Evolutionary conservation across 2,888 invertebrate genomes (phyloP).

Genomic region (Leucophora obtusa): DNA sequence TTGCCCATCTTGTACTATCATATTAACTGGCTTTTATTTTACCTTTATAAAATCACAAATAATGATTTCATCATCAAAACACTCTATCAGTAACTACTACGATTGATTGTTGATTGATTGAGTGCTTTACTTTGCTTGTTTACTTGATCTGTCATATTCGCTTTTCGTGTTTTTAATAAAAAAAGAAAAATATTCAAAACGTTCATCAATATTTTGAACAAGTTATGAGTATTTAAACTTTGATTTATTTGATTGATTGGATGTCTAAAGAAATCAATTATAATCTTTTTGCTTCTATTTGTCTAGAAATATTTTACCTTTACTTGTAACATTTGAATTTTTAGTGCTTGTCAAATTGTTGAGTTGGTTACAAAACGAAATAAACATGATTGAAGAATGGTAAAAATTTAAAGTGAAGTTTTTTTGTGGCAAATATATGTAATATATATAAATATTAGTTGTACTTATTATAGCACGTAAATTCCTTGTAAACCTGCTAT

Average conservation of each 20-base stretch:
- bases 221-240: conserved; percentile 62
- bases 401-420: conserved; percentile 32
- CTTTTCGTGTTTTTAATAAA: conserved; percentile 32
- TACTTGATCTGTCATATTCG: conserved; percentile 27
- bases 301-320: conserved; percentile 7
- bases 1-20: too few relatives aligned
- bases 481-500: too few relatives aligned
- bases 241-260: conserved; percentile 64
- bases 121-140: conserved; percentile 42
- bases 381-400: conserved; percentile 30
- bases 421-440: too few relatives aligned
- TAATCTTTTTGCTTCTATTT: conserved; percentile 26
- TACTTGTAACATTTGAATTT: conserved; percentile 14
- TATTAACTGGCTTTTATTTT: not conserved
- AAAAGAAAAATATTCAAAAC: conserved; percentile 61
- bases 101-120: conserved; percentile 57
- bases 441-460: not conserved
- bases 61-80: conserved; percentile 33
- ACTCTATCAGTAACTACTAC: conserved; percentile 9
- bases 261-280: conserved; percentile 60
- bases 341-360: conserved; percentile 34
- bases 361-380: conserved; percentile 8
- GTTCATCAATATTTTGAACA: conserved; percentile 53
- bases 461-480: too few relatives aligned
- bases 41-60: conserved; percentile 18